Evolutionary conservation across 2,113 vertebrate genomes (phyloP), one percentile per base, ranked within the genome.

Genomic region (Melanocharis versteri): DNA sequence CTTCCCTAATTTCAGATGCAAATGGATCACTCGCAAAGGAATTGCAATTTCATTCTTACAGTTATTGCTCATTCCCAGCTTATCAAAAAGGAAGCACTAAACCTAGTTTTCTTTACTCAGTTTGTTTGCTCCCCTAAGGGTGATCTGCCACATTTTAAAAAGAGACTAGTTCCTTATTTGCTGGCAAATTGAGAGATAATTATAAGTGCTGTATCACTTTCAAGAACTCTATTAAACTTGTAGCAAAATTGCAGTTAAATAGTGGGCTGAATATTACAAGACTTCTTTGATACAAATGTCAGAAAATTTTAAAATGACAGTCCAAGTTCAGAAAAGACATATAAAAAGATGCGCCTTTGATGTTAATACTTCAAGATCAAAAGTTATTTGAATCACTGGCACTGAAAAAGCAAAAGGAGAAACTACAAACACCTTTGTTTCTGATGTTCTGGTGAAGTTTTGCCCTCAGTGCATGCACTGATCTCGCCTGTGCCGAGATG

Each of bases 311-410:
- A 97, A 97, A 97, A 97, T 75, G 94, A 96, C 91, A 94, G 92
- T 94, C 95, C 94, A 95, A 86, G 70, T 96, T 96, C 97, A 96
- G 94, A 97, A 98, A 96, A 97, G 94, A 97, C 86, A 94, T 76
- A 98, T 96, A 98, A 97, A 96, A 93, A 96, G 95, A 96, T 94
- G 91, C n/a, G 69, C 89, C 91, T 98, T 82, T 94, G 85, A 98
- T 95, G 85, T 79, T 83, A 92, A 76, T 89, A 95, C 82, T 89
- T 96, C 91, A 97, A 97, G 97, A 97, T 98, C 98, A 97, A 97
- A 97, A 98, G 96, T 96, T 87, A 88, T 96, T 94, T 97, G 97
- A 98, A 96, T 97, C 93, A 97, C 97, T 97, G 97, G 95, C 97
- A 96, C 72, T 40, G 48, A 89, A 91, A 93, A 96, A 79, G 84